A percentile compares a stretch with the other conserved stretches of the same genome.
Conservation (phyloP, 2,797 vertebrate genomes). For the Thalassophryne amazonica region DNA sequence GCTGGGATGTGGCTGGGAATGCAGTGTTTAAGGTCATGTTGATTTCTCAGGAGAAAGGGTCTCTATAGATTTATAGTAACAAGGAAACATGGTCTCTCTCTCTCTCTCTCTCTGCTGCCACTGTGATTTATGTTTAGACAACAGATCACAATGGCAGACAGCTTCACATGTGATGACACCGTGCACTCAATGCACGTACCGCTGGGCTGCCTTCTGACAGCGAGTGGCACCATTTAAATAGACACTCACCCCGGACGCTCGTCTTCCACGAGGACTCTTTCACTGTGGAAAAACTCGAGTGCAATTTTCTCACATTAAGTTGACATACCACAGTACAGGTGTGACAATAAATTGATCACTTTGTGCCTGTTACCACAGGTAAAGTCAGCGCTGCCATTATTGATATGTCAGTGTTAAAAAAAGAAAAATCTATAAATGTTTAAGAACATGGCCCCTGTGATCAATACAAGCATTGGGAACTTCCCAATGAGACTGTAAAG, state of each 20-base stretch:
- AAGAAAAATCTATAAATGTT: constrained; percentile 19
- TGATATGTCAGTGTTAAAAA: constrained; percentile 6
- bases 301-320: no score
- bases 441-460: constrained; percentile 4
- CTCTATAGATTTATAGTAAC: constrained; percentile 46
- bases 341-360: background rate
- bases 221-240: constrained; percentile 60
- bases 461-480: constrained; percentile 11
- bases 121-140: constrained; percentile 75
- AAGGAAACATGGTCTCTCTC: constrained; percentile 53
- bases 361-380: background rate
- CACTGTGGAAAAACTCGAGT: no score
- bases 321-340: no score
- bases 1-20: constrained; percentile 18
- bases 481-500: constrained; percentile 18
- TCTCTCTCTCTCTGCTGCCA: constrained; percentile 62
- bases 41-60: constrained; percentile 72
- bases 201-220: constrained; percentile 45
- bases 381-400: constrained; percentile 2
- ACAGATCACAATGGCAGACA: constrained; percentile 60
- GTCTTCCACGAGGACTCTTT: background rate
- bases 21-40: constrained; percentile 65
- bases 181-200: constrained; percentile 40
- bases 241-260: constrained; percentile 40
- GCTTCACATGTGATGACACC: constrained; percentile 49